A percentile compares a stretch with the other conserved stretches of the same genome.
These are phyloP conservation scores for Parelbella ahira DNA, from an alignment of 2,888 invertebrate species.

Conservation along the genomic window DNA sequence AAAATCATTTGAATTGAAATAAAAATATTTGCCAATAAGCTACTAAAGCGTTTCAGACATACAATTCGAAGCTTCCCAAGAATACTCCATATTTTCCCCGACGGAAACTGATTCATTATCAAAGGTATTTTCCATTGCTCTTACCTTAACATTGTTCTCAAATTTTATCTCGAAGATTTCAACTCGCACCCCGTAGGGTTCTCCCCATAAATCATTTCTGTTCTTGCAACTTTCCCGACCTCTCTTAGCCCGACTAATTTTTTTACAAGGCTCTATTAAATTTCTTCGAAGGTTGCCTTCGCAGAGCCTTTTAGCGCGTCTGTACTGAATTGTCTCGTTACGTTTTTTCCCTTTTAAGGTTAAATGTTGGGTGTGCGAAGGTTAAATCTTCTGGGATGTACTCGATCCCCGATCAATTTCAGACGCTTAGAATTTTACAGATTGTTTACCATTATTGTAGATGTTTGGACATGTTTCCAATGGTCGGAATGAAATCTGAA, in stretches of 20 bases:
- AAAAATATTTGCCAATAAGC: too few species aligned
- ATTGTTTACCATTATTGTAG: too few species aligned
- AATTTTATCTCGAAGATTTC: slow-evolving; percentile 40
- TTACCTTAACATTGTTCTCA: slow-evolving; percentile 23
- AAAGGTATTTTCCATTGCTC: slow-evolving; percentile 2
- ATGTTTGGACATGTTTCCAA: too few species aligned
- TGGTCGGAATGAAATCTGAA: too few species aligned
- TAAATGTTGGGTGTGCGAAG: neutral
- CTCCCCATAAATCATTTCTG: slow-evolving; percentile 44
- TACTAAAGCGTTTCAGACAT: too few species aligned
- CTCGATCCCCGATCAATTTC: slow-evolving; percentile 13
- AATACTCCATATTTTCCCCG: slow-evolving; percentile 11
- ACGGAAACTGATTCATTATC: slow-evolving; percentile 19
- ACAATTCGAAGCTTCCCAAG: neutral
- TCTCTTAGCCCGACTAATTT: slow-evolving; percentile 29
- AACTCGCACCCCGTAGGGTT: slow-evolving; percentile 33
- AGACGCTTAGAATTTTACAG: slow-evolving; percentile 10
- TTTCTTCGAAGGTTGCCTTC: slow-evolving; percentile 24
- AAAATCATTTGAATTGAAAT: too few species aligned
- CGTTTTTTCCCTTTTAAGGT: neutral
- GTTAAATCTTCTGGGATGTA: slow-evolving; percentile 2
- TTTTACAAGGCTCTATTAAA: slow-evolving; percentile 35
- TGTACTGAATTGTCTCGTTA: slow-evolving; percentile 5
- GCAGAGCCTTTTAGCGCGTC: slow-evolving; percentile 4
- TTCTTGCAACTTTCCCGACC: slow-evolving; percentile 32